Evolutionary conservation across 2,797 vertebrate species (phyloP), one percentile per base, ranked within the genome.

Genomic region (Varecia variegata): DNA sequence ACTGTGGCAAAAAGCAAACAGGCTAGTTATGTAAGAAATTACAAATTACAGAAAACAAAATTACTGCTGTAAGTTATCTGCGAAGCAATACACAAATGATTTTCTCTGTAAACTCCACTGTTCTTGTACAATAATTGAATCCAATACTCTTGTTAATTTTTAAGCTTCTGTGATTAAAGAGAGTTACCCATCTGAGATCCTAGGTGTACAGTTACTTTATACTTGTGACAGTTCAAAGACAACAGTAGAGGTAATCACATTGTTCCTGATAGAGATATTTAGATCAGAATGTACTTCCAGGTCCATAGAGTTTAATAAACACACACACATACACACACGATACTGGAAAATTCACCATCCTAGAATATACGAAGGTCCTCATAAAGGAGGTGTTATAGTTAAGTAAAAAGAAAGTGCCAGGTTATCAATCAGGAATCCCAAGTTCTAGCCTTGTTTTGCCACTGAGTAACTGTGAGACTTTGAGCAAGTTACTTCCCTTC

Each of bases 21-120:
- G 30, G 30, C 32, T 18, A 32, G 45, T 76, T 76, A 74, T 17
- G 58, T 0, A 58, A 71, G n/a, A 45, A 87, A 54, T 85, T 15
- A 92, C 35, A 67, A 71, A 82, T 71, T 25, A 92, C 13, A 89
- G n/a, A 83, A 77, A 71, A 79, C n/a, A 95, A 82, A 83, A 84
- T 60, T 45, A 96, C n/a, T 60, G 52, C 74, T 50, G 8, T 45
- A 50, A 81, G 50, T 58, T 58, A 54, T 30, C n/a, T 80, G n/a
- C 35, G 47, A 15, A 35, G 23, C 40, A 50, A 71, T 35, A 62
- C 52, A 38, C 5, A 76, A 92, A 68, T 40, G 52, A 70, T 58
- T 83, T 87, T 65, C 88, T 83, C 12, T 67, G 21, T 40, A 92
- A 81, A 86, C 6, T 35, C 82, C 35, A 88, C 15, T 79, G 18